phyloP scores from a whole-genome alignment of 2,888 invertebrate species.

The Punctoribates punctum region DNA sequence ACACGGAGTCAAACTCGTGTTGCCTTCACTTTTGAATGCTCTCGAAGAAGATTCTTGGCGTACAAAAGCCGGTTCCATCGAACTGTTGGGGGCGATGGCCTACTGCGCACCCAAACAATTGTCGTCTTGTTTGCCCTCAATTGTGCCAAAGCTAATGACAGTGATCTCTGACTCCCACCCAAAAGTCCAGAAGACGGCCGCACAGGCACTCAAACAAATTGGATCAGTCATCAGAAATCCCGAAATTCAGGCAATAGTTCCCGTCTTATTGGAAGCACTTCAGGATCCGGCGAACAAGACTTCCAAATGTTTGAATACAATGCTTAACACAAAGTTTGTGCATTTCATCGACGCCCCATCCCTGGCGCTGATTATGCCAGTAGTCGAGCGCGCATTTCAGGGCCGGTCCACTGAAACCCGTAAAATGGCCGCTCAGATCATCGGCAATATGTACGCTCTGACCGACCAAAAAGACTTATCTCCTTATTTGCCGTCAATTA shows the following conservation, averaged over 20 bases:
- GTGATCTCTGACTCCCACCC: constrained; percentile 91
- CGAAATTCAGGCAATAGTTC: constrained; percentile 79
- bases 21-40: constrained; percentile 87
- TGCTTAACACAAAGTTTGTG: constrained; percentile 93
- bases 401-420: constrained; percentile 96
- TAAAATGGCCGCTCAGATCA: constrained; percentile 99
- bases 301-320: constrained; percentile 81
- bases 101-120: constrained; percentile 98
- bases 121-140: constrained; percentile 93
- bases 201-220: constrained; percentile 89
- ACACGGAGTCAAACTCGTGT: constrained; percentile 94
- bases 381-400: constrained; percentile 94
- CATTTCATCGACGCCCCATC: constrained; percentile 99
- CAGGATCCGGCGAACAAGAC: constrained; percentile 96
- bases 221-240: constrained; percentile 97
- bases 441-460: constrained; percentile 98
- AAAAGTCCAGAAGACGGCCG: constrained; percentile 94
- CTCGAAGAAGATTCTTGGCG: constrained; percentile 98
- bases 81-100: constrained; percentile 95
- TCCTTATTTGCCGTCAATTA: constrained; percentile 91
- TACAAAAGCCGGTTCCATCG: constrained; percentile 94
- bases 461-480: constrained; percentile 97
- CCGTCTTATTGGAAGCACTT: constrained; percentile 72
- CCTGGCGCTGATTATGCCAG: constrained; percentile 97
- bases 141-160: constrained; percentile 95